Evolutionary conservation across 1,140 invertebrate genomes (phyloP), one percentile per base, ranked within the genome.

Genomic region (Berghia stephanieae): DNA sequence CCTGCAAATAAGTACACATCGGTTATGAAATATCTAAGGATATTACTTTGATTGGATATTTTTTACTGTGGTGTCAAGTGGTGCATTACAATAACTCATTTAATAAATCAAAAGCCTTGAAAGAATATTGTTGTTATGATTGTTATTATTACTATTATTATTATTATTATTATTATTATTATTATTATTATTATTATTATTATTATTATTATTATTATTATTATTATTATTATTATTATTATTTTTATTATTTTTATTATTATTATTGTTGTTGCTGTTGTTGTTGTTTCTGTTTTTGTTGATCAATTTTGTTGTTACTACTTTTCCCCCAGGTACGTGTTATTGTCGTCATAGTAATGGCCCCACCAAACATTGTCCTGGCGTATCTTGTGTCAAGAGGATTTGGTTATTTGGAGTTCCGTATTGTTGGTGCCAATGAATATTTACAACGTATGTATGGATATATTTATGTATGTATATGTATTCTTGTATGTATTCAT

Each of bases 341-440:
- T 18, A 81, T 86, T 18, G n/a, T 84, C 5, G 81, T 78, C 0
- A 83, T 75, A 38, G 63, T 84, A 0, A 43, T 87, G 55, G 82
- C 82, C 24, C 85, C 85, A 27, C 68, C 82, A n/a, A 78, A 87
- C 77, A 82, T 87, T n/a, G 44, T 82, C 24, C 76, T 87, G 31
- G 84, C 85, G 1, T 80, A 77, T 57, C 55, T 73, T 18, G 86
- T 86, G 21, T 84, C 84, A 16, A 74, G 49, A 77, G 74, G 82
- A 31, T 87, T 87, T 86, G 86, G 86, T n/a, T 87, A 81, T 71
- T 73, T 87, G 6, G 82, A 84, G 46, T 87, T 86, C 60, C 81
- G 82, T 46, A 87, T 85, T 63, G 86, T 87, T 72, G 86, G 86
- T 52, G 86, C 86, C 10, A 85, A 84, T 57, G 79, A 83, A 78